phyloP scores from a whole-genome alignment of 2,888 invertebrate species.

The Drosophila colorata region DNA sequence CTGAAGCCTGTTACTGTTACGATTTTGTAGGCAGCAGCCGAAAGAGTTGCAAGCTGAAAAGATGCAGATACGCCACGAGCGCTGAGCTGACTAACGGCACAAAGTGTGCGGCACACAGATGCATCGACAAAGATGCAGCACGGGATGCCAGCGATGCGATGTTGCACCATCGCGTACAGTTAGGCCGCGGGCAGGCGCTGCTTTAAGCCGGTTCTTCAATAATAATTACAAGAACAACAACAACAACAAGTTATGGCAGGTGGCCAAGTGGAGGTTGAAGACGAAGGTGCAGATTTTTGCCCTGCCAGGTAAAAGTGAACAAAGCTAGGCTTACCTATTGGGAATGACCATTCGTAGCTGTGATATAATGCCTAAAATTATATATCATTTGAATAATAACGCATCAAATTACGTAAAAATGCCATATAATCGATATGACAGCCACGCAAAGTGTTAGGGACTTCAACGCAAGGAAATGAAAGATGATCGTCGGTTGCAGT shows the following conservation, averaged over 20 bases:
- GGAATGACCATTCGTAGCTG: conserved; percentile 10
- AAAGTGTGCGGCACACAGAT: conserved; percentile 59
- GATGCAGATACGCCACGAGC: conserved; percentile 73
- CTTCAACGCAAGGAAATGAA: conserved; percentile 11
- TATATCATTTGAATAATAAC: conserved; percentile 78
- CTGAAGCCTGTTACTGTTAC: conserved; percentile 76
- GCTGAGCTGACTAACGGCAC: conserved; percentile 63
- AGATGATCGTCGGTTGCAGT: conserved; percentile 10
- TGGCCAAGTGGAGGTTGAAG: conserved; percentile 39
- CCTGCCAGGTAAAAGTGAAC: conserved; percentile 46
- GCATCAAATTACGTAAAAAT: conserved; percentile 63
- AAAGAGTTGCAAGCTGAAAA: conserved; percentile 53
- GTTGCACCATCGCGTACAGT: conserved; percentile 55
- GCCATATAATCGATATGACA: conserved; percentile 58
- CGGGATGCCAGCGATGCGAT: conserved; percentile 26
- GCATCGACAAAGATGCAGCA: conserved; percentile 40
- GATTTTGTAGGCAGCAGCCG: conserved; percentile 56
- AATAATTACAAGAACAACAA: conserved; percentile 67
- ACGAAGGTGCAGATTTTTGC: conserved; percentile 3
- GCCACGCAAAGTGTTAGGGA: conserved; percentile 18
- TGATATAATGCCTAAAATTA: conserved; percentile 63
- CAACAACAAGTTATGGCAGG: conserved; percentile 66
- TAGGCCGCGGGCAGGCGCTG: conserved; percentile 39
- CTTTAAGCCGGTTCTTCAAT: conserved; percentile 48
- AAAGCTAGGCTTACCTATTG: conserved; percentile 28